These are phyloP conservation scores for Dissostichus mawsoni DNA, from an alignment of 2,113 vertebrate genomes.

Conservation along the genomic window DNA sequence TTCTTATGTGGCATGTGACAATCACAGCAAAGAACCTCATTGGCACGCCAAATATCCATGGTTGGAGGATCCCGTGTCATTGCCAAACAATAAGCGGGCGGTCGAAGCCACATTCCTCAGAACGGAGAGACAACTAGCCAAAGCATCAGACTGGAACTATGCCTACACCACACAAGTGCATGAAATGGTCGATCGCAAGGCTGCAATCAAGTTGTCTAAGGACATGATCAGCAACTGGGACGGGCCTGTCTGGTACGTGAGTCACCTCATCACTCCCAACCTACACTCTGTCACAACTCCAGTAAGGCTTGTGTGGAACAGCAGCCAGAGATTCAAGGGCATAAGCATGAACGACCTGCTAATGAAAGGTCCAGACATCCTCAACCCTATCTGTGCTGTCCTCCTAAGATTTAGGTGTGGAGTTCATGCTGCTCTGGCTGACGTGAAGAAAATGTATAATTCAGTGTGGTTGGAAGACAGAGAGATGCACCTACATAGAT, in stretches of 20 bases:
- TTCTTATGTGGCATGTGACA: conserved; percentile 4
- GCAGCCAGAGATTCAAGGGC: conserved; percentile 21
- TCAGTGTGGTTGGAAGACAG: conserved; percentile 41
- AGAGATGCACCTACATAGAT: conserved; percentile 40
- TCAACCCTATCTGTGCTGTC: conserved; percentile 38
- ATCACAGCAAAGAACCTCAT: conserved; percentile 27
- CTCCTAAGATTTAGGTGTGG: conserved; percentile 29
- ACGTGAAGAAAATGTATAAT: conserved; percentile 47
- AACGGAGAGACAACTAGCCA: conserved; percentile 14
- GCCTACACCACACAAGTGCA: conserved; percentile 27
- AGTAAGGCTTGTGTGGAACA: conserved; percentile 28
- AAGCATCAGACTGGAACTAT: conserved; percentile 20
- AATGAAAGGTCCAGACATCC: conserved; percentile 40
- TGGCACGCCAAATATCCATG: conserved; percentile 48
- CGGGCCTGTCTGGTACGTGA: conserved; percentile 32
- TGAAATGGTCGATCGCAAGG: conserved; percentile 17
- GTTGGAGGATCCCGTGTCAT: conserved; percentile 3
- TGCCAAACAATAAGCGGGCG: not conserved
- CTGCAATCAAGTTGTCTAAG: conserved; percentile 1
- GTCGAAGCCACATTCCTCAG: conserved; percentile 28
- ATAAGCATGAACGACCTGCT: conserved; percentile 49
- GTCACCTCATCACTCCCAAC: conserved; percentile 18
- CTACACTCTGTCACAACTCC: conserved; percentile 25
- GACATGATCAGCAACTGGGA: not conserved
- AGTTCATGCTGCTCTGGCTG: not conserved